Evolutionary conservation across 2,797 vertebrate genomes (phyloP).

Genomic region (Danionella dracula): DNA sequence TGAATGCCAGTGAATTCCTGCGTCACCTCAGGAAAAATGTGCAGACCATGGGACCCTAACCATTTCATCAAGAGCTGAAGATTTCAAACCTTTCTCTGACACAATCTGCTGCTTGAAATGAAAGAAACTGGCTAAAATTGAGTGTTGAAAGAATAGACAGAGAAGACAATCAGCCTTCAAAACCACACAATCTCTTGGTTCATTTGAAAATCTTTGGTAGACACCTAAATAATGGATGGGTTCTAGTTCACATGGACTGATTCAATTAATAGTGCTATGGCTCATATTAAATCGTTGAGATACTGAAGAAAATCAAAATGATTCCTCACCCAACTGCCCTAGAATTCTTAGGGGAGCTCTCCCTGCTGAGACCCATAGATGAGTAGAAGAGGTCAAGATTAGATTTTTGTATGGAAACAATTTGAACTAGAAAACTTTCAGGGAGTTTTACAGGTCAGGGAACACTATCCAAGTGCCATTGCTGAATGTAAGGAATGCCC

Average conservation of each 20-base stretch:
- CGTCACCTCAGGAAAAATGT: conserved; percentile 7
- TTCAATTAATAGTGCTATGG: too few relatives aligned
- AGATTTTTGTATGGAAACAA: conserved; percentile 29
- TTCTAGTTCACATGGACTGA: too few relatives aligned
- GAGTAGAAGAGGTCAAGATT: conserved; percentile 31
- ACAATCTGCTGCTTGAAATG: conserved; percentile 8
- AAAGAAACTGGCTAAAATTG: neutral
- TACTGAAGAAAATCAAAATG: conserved; percentile 32
- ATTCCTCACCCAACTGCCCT: conserved; percentile 42
- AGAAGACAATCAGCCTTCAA: conserved; percentile 4
- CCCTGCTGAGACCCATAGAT: conserved; percentile 30
- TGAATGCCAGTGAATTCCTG: conserved; percentile 9
- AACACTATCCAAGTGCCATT: conserved; percentile 56
- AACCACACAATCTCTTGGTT: neutral
- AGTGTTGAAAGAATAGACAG: conserved; percentile 56
- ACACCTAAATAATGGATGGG: neutral
- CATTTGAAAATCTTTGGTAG: neutral
- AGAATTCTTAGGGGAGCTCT: conserved; percentile 35
- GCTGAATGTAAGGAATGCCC: conserved; percentile 52
- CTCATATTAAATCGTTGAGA: too few relatives aligned
- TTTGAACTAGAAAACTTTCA: conserved; percentile 36
- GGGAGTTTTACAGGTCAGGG: conserved; percentile 48
- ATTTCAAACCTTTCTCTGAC: neutral
- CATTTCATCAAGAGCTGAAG: conserved; percentile 12
- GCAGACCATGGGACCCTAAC: conserved; percentile 11